Conservation (phyloP, 2,113 vertebrate species). For the Perca schrenkii region DNA sequence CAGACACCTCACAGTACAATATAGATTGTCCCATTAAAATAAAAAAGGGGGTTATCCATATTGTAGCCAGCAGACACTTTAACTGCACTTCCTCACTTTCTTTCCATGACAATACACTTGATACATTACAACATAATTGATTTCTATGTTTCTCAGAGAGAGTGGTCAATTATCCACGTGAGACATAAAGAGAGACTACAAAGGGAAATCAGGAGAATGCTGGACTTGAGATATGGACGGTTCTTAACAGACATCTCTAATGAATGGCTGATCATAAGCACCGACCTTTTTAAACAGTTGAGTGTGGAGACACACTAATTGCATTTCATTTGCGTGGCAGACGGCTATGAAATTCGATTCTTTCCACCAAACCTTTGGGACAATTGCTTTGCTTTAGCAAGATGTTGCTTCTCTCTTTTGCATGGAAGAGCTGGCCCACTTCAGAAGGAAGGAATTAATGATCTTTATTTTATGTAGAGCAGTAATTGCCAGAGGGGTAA, state of each 20-base stretch:
- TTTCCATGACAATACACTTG: slow-evolving; percentile 61
- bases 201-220: slow-evolving; percentile 60
- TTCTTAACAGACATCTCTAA: slow-evolving; percentile 74
- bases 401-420: slow-evolving; percentile 56
- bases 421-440: slow-evolving; percentile 46
- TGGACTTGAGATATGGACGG: slow-evolving; percentile 67
- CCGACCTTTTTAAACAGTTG: slow-evolving; percentile 70
- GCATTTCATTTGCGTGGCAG: slow-evolving; percentile 62
- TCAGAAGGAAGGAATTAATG: slow-evolving; percentile 72
- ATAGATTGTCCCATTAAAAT: slow-evolving; percentile 47
- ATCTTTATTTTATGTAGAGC: slow-evolving; percentile 83
- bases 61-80: slow-evolving; percentile 47
- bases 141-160: slow-evolving; percentile 71
- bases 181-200: slow-evolving; percentile 68
- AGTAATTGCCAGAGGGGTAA: slow-evolving; percentile 80
- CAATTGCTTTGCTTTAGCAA: slow-evolving; percentile 68
- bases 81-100: slow-evolving; percentile 56
- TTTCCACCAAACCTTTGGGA: slow-evolving; percentile 70
- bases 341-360: slow-evolving; percentile 72
- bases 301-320: slow-evolving; percentile 75
- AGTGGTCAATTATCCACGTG: slow-evolving; percentile 74
- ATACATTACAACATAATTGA: slow-evolving; percentile 78
- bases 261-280: slow-evolving; percentile 75
- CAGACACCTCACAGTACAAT: slow-evolving; percentile 32
- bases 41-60: slow-evolving; percentile 40